These are phyloP conservation scores for Dicroscelio sp. DNA, from an alignment of 2,888 invertebrate species.

Conservation along the genomic window DNA sequence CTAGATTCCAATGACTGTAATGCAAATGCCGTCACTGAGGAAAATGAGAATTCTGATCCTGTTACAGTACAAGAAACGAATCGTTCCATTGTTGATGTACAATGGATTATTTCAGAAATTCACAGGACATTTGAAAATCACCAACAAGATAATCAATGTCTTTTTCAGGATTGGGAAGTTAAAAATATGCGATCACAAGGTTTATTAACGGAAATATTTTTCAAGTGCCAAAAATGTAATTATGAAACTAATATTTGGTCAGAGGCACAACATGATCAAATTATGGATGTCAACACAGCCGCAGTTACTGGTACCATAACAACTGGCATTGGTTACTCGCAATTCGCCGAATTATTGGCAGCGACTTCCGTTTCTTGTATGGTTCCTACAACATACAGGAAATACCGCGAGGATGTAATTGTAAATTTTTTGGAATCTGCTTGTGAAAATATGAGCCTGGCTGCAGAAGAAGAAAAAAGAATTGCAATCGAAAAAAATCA, in stretches of 20 bases:
- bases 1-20: no score
- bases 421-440: background rate
- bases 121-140: background rate
- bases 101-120: background rate
- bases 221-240: constrained; percentile 56
- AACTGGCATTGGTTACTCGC: constrained; percentile 74
- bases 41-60: no score
- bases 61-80: no score
- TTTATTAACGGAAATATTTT: background rate
- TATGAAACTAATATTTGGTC: constrained; percentile 69
- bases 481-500: constrained; percentile 56
- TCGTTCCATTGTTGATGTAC: no score
- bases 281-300: constrained; percentile 41
- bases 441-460: background rate
- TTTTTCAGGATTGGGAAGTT: no score
- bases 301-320: constrained; percentile 74
- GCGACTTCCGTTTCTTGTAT: constrained; percentile 73
- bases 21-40: no score
- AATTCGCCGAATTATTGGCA: constrained; percentile 72
- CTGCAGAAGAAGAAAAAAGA: constrained; percentile 50
- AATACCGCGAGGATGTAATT: background rate
- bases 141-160: no score
- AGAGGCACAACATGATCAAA: constrained; percentile 10
- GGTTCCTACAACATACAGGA: constrained; percentile 20
- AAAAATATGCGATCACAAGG: no score